Evolutionary conservation across 1,140 invertebrate species (phyloP).

Genomic region (Drosophila quadrilineata): DNA sequence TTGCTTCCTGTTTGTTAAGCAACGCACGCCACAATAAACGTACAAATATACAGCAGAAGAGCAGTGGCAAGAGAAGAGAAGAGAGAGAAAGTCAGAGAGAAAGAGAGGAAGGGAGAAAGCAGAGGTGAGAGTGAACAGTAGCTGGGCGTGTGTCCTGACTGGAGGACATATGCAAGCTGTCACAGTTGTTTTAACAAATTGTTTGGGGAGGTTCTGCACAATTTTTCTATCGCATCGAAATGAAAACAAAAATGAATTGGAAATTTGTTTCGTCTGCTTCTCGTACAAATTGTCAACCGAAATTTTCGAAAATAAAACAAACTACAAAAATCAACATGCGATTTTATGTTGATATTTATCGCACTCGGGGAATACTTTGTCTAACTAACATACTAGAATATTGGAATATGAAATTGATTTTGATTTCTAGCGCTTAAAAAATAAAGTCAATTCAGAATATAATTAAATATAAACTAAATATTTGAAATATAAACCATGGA

Average conservation of each 20-base stretch:
- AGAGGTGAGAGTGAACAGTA: background rate
- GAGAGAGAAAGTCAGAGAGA: background rate
- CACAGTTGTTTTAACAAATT: slow-evolving; percentile 81
- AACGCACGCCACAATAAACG: slow-evolving; percentile 71
- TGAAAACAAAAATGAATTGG: slow-evolving; percentile 14
- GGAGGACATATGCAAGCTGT: slow-evolving; percentile 79
- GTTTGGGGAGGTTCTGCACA: slow-evolving; percentile 43
- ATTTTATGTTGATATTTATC: slow-evolving; percentile 18
- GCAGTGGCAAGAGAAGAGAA: slow-evolving; percentile 3
- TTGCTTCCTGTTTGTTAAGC: slow-evolving; percentile 79
- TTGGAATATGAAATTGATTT: slow-evolving; percentile 5
- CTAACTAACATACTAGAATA: background rate
- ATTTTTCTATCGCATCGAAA: slow-evolving; percentile 5
- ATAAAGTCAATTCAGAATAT: too few species aligned
- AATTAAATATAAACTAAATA: too few species aligned
- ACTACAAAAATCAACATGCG: slow-evolving; percentile 12
- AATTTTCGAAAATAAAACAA: background rate
- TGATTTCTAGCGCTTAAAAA: too few species aligned
- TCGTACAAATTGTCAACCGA: slow-evolving; percentile 2
- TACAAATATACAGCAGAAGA: slow-evolving; percentile 23
- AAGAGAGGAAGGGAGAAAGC: background rate
- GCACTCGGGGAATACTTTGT: background rate
- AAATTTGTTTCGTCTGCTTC: slow-evolving; percentile 21
- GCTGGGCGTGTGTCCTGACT: slow-evolving; percentile 24
- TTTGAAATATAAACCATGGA: too few species aligned